A percentile compares a stretch with the other conserved stretches of the same genome.
phyloP scores from a whole-genome alignment of 2,797 vertebrate genomes.

The Bradypus variegatus region DNA sequence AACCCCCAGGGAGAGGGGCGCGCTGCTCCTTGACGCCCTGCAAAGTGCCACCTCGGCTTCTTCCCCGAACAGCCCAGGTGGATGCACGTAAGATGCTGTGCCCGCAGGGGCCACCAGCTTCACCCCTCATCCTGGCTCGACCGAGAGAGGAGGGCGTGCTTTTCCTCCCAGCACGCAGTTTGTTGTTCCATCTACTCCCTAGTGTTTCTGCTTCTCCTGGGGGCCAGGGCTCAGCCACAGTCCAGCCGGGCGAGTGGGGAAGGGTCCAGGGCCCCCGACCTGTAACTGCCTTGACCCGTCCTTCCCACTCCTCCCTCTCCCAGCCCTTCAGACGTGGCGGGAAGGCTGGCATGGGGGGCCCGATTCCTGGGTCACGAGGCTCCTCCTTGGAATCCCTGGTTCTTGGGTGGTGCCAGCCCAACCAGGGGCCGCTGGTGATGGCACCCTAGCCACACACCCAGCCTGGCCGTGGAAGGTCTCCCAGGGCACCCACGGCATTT shows the following conservation, averaged over 20 bases:
- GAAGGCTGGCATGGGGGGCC: rapidly evolving
- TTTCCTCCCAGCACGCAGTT: not conserved
- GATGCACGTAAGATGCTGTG: rapidly evolving
- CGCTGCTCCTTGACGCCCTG: not conserved
- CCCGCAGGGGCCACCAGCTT: not conserved
- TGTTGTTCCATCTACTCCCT: not conserved
- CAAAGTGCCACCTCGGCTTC: not conserved
- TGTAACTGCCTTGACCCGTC: rapidly evolving
- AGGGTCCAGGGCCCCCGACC: not conserved
- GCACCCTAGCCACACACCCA: rapidly evolving
- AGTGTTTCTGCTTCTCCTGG: not conserved
- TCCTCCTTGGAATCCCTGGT: not conserved
- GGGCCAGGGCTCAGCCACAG: rapidly evolving
- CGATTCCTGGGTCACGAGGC: not conserved
- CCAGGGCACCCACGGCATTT: not conserved
- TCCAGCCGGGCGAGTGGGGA: not conserved
- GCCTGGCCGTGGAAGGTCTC: rapidly evolving
- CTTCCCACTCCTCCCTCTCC: not conserved
- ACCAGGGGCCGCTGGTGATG: not conserved
- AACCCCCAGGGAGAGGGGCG: not conserved
- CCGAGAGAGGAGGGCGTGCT: rapidly evolving
- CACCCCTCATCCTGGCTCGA: not conserved
- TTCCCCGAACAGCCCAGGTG: not conserved
- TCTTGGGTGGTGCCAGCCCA: rapidly evolving
- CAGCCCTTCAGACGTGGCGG: rapidly evolving